phyloP scores from a whole-genome alignment of 1,140 invertebrate genomes.

The Bombus vancouverensis region DNA sequence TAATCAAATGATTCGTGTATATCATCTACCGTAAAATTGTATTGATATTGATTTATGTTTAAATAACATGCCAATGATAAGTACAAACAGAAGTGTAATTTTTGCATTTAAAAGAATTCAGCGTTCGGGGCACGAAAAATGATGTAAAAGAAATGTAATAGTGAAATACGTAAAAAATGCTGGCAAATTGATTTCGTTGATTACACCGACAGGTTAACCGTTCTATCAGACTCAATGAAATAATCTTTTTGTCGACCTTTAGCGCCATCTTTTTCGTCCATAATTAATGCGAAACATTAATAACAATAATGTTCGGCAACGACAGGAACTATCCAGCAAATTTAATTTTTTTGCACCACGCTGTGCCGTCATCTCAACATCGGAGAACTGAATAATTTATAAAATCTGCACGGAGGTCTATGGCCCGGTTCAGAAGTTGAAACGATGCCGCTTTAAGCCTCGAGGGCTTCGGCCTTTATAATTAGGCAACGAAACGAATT shows the following conservation, averaged over 20 bases:
- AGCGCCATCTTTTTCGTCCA: slow-evolving; percentile 19
- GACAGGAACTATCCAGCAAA: slow-evolving; percentile 59
- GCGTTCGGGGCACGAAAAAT: background rate
- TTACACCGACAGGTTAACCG: background rate
- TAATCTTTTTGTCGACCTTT: background rate
- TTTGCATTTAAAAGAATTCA: too few relatives aligned
- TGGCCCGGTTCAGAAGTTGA: slow-evolving; percentile 61
- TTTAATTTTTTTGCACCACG: slow-evolving; percentile 69
- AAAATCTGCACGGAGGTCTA: slow-evolving; percentile 66
- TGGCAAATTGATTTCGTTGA: background rate
- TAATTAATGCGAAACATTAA: slow-evolving; percentile 68
- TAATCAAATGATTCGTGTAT: too few relatives aligned
- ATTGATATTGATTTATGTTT: too few relatives aligned
- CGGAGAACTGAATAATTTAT: slow-evolving; percentile 62
- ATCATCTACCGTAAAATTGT: too few relatives aligned
- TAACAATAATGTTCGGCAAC: slow-evolving; percentile 64
- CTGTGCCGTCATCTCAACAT: slow-evolving; percentile 30
- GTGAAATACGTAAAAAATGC: background rate
- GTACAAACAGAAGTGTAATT: too few relatives aligned
- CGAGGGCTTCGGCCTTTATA: slow-evolving; percentile 75
- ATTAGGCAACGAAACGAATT: slow-evolving; percentile 81
- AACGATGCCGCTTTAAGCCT: slow-evolving; percentile 61
- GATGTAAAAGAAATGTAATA: background rate
- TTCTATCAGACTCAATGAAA: background rate
- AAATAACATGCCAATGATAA: too few relatives aligned